Percentiles rank a stretch among this genome's conserved stretches.
phyloP scores from a whole-genome alignment of 2,113 vertebrate genomes.

The Tachysurus fulvidraco region DNA sequence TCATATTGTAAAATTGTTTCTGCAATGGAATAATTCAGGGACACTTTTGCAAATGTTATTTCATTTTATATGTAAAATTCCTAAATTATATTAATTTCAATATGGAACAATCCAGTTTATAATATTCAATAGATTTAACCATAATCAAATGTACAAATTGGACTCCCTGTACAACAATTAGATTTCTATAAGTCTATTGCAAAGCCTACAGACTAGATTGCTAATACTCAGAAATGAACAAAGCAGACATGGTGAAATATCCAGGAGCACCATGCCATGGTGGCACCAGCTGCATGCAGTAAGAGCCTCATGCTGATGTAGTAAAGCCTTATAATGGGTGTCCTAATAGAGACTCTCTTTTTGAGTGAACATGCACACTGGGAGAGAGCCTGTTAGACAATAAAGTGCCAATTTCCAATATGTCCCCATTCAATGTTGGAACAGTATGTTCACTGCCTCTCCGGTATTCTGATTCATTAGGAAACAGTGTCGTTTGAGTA shows the following conservation, averaged over 20 bases:
- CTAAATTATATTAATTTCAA: neutral
- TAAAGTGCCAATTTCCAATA: constrained; percentile 46
- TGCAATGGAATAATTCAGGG: neutral
- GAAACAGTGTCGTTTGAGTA: neutral
- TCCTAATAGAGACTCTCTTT: constrained; percentile 42
- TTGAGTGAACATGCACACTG: constrained; percentile 39
- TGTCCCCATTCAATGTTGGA: constrained; percentile 20
- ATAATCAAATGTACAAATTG: neutral
- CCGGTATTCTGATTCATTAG: constrained; percentile 31
- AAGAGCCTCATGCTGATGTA: constrained; percentile 36
- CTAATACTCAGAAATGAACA: neutral
- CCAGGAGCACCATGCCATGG: neutral
- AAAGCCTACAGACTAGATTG: neutral
- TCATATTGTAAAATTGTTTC: neutral
- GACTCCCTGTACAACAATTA: neutral
- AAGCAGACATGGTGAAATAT: constrained; percentile 17
- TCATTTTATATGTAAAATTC: neutral
- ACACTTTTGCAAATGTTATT: neutral
- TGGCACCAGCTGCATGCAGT: constrained; percentile 38
- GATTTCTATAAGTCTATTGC: neutral
- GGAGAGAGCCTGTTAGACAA: constrained; percentile 32
- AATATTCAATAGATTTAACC: neutral
- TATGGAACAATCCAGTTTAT: neutral
- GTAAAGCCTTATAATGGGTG: constrained; percentile 40
- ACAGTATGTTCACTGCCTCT: constrained; percentile 34